phyloP scores from a whole-genome alignment of 2,113 vertebrate species.

The Neolamprologus tretocephalus region DNA sequence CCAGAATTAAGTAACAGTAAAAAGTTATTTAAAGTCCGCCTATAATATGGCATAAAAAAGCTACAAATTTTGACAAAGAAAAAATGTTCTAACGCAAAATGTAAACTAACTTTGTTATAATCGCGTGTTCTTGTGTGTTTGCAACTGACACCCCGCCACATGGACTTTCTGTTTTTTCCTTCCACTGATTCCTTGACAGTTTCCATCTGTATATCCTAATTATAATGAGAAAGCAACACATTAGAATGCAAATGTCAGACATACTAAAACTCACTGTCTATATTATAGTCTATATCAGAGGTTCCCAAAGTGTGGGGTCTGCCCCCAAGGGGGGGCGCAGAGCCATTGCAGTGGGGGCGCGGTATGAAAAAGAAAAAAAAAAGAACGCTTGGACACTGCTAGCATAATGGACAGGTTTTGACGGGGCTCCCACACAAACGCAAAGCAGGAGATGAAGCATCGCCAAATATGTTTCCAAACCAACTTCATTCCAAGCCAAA shows the following conservation, averaged over 20 bases:
- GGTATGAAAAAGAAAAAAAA: rapidly evolving
- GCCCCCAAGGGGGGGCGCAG: background rate
- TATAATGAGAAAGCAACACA: background rate
- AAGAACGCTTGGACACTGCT: no score
- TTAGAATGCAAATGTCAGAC: background rate
- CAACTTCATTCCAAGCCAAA: no score
- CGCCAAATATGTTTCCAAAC: no score
- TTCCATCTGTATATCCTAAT: background rate
- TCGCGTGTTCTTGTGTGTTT: rapidly evolving
- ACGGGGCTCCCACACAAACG: no score
- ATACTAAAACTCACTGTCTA: background rate
- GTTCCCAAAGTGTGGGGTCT: background rate
- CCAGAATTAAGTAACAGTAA: background rate
- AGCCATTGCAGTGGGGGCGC: background rate
- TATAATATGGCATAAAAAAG: background rate
- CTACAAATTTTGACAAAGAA: background rate
- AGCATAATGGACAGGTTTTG: no score
- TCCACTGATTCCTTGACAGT: background rate
- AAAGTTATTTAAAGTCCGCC: background rate
- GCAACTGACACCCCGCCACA: background rate
- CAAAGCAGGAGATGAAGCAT: no score
- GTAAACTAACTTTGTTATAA: background rate
- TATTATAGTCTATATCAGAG: background rate
- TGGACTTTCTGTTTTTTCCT: background rate
- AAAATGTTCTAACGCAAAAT: background rate